Evolutionary conservation across 1,140 invertebrate genomes (phyloP), one percentile per base, ranked within the genome.

Genomic region (Ceratosolen fusciceps): DNA sequence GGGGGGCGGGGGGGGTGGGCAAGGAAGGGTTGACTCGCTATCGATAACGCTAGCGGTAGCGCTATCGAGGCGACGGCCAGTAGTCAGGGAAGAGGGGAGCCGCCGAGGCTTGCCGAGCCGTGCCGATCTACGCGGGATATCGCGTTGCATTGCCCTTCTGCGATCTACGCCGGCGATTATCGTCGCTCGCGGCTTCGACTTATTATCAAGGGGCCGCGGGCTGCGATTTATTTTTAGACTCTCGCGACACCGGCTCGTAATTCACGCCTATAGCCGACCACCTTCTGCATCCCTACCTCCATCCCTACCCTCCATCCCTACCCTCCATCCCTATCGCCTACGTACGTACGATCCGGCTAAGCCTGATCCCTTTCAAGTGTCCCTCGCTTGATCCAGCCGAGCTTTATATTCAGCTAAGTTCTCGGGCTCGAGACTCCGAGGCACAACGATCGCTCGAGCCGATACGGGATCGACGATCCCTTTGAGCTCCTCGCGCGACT

Each of bases 201-300:
- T 76, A 26, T 54, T 39, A n/a, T 31, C 58, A n/a, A 1, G 12
- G 34, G 58, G 34, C 52, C 60, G 71, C 29, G 49, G 3, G 31
- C 31, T 39, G 52, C 43, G 76, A 78, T 70, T 77, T 77, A 70
- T 77, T 39, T 77, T 56, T 1, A 14, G 26, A n/a, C n/a, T n/a
- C n/a, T n/a, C n/a, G n/a, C n/a, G n/a, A n/a, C n/a, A n/a, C n/a
- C n/a, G n/a, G n/a, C 1, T 62, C 58, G 43, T n/a, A 29, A 29
- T 49, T n/a, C n/a, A n/a, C n/a, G n/a, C n/a, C n/a, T n/a, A n/a
- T n/a, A n/a, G n/a, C n/a, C n/a, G n/a, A n/a, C n/a, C n/a, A n/a
- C n/a, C n/a, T n/a, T n/a, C n/a, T n/a, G n/a, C n/a, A n/a, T n/a
- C n/a, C n/a, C n/a, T n/a, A n/a, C n/a, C n/a, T n/a, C n/a, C n/a